A percentile compares a stretch with the other conserved stretches of the same genome.
These are phyloP conservation scores for Cylloceria caligata DNA, from an alignment of 2,888 invertebrate genomes.

Conservation along the genomic window DNA sequence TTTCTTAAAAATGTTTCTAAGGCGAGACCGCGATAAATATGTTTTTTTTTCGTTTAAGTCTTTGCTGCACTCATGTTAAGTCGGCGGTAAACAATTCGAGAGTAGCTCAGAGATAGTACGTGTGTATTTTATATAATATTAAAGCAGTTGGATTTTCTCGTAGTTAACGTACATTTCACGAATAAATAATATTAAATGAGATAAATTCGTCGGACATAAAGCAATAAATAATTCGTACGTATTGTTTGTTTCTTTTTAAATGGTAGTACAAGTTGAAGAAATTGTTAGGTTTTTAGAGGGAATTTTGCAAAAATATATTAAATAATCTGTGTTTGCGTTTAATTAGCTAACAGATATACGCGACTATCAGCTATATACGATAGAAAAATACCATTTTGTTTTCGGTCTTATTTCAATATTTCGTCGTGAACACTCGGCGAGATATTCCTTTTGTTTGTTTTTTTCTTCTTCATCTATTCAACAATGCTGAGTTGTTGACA, in stretches of 20 bases:
- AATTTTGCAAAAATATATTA: constrained; percentile 57
- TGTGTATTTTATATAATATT: constrained; percentile 1
- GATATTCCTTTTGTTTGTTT: constrained; percentile 7
- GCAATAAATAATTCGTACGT: constrained; percentile 44
- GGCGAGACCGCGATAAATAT: constrained; percentile 56
- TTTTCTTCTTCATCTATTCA: no score
- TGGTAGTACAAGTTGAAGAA: constrained; percentile 1
- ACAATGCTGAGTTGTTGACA: constrained; percentile 10
- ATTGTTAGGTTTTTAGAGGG: constrained; percentile 17
- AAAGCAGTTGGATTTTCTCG: constrained; percentile 25
- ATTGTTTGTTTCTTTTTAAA: neutral
- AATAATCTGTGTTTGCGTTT: constrained; percentile 41
- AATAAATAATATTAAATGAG: constrained; percentile 51
- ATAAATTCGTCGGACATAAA: constrained; percentile 35
- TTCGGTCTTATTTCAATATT: constrained; percentile 34
- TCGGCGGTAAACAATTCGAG: constrained; percentile 38
- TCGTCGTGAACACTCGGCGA: constrained; percentile 14
- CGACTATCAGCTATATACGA: constrained; percentile 65
- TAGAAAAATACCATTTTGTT: constrained; percentile 74
- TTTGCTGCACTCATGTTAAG: constrained; percentile 56
- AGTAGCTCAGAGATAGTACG: constrained; percentile 21
- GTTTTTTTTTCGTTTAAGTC: constrained; percentile 47
- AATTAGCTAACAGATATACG: constrained; percentile 52
- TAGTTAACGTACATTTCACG: constrained; percentile 25
- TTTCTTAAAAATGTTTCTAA: constrained; percentile 65